Base-by-base conservation (phyloP, 2,888 invertebrate genomes). In the Ceriagrion tenellum region DNA sequence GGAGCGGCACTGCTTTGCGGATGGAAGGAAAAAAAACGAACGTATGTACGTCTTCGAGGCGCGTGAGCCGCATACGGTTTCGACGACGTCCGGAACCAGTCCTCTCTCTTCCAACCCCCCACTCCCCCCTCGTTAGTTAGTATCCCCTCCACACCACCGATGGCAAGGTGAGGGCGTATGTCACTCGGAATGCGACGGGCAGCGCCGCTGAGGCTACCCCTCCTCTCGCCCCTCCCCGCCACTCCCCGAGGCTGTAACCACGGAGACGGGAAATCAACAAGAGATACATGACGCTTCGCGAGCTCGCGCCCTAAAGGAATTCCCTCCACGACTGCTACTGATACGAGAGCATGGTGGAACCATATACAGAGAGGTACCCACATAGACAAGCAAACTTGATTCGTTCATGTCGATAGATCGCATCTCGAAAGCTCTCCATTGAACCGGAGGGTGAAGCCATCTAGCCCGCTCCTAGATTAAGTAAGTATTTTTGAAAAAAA, bases 51-150 rank as follows among this genome's bases (percentile, higher is more conserved):
- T 35, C 81, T 81, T 81, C 13, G 81, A 81, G 81, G 81, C 81
- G 81, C 81, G 81, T 81, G 81, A 81, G 81, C 13, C 35, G 81
- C 81, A 81, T 81, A 18, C 30, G 81, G 35, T 81, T 81, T 81
- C 13, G 35, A 69, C n/a, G 81, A 1, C 35, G 81, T 12, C 81
- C 35, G 18, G 81, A 30, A 81, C 81, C 16, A 30, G 81, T 35
- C 35, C 81, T 16, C 10, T 35, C 35, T 26, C 35, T 35, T 81
- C 69, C 69, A 13, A 18, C 26, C 26, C 69, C n/a, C 69, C 0
- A 18, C 8, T 4, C 26, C n/a, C 69, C 69, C 13, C 59, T 59
- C 56, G 8, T 12, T 59, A 16, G 59, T 20, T 16, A 59, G 59
- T 20, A n/a, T n/a, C 81, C 81, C 35, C 81, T 81, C 35, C 8